Evolutionary conservation across 2,113 vertebrate species (phyloP), one percentile per base, ranked within the genome.

Genomic region (Aphyosemion australe): DNA sequence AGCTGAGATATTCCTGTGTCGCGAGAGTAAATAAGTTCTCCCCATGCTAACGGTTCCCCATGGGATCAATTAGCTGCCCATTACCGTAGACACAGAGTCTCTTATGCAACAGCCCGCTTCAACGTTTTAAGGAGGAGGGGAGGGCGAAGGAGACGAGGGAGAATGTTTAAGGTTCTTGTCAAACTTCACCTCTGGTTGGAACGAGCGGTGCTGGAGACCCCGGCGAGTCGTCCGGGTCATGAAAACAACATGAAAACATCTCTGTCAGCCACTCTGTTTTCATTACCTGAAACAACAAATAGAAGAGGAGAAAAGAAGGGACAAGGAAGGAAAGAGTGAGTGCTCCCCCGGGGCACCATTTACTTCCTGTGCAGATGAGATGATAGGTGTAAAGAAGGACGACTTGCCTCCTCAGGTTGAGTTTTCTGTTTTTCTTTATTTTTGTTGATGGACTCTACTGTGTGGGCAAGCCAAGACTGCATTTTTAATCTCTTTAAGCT

Each of bases 321-420:
- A 66, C 45, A 16, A 76, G 82, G 81, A 81, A 85, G 83, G 79
- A 86, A 87, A 80, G 80, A 65, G 84, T 76, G 83, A 86, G 85
- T 80, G 76, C 74, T 80, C 88, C 75, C 20, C 70, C 70, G 84
- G 85, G 79, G 85, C 76, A 31, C 63, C 83, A 77, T 84, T 76
- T 55, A 89, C 86, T 88, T 92, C 91, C 90, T 90, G 87, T 83
- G 76, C 82, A 87, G 87, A 93, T 92, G 75, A 89, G 74, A 43
- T 65, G 89, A 92, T 91, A 90, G 83, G 82, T 81, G 79, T n/a
- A 58, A 64, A 84, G 69, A 62, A 84, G 69, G 52, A 80, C 71
- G 65, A 55, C 72, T 84, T 78, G 84, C 86, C 86, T 61, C 90
- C 88, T 87, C 76, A 76, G 74, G 65, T 83, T 69, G 78, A 72